Evolutionary conservation across 2,797 vertebrate species (phyloP).

Genomic region (Crypturellus tataupa): DNA sequence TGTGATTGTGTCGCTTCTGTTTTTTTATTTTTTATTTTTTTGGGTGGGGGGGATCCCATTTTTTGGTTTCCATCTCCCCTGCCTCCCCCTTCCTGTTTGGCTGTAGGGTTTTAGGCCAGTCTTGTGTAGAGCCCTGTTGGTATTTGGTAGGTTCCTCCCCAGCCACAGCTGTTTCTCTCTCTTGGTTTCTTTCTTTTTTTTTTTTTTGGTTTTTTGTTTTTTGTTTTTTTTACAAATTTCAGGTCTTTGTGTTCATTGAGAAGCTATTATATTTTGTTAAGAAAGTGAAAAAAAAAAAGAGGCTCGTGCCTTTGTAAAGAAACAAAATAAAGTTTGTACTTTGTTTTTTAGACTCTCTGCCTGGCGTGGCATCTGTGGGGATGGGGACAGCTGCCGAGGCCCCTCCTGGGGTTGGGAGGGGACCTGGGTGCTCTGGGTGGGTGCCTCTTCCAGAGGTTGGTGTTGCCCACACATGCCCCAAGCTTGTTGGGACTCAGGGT

Average conservation of each 20-base stretch:
- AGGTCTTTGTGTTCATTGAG: conserved; percentile 91
- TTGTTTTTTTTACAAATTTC: conserved; percentile 82
- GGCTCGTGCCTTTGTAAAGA: conserved; percentile 99
- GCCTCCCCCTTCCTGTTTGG: conserved; percentile 45
- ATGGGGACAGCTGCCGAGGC: neutral
- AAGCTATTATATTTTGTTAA: conserved; percentile 96
- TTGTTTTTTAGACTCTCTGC: conserved; percentile 92
- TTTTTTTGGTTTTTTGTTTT: conserved; percentile 47
- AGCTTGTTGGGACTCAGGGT: neutral
- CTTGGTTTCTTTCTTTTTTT: conserved; percentile 40
- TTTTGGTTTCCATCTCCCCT: conserved; percentile 72
- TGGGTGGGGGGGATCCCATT: conserved; percentile 46
- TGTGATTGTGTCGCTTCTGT: conserved; percentile 79
- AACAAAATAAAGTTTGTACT: conserved; percentile 99
- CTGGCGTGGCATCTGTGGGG: neutral
- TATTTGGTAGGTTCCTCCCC: conserved; percentile 75
- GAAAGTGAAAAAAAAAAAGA: conserved; percentile 88
- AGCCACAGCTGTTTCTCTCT: conserved; percentile 73
- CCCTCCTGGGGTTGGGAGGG: neutral
- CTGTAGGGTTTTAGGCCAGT: conserved; percentile 73
- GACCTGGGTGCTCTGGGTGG: neutral
- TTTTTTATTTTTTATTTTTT: conserved; percentile 36
- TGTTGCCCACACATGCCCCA: rapidly evolving
- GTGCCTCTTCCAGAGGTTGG: neutral
- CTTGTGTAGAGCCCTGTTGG: conserved; percentile 54